Percentiles rank a stretch among this genome's conserved stretches.
These are phyloP conservation scores for Ceramica pisi DNA, from an alignment of 2,888 invertebrate genomes.

Conservation along the genomic window DNA sequence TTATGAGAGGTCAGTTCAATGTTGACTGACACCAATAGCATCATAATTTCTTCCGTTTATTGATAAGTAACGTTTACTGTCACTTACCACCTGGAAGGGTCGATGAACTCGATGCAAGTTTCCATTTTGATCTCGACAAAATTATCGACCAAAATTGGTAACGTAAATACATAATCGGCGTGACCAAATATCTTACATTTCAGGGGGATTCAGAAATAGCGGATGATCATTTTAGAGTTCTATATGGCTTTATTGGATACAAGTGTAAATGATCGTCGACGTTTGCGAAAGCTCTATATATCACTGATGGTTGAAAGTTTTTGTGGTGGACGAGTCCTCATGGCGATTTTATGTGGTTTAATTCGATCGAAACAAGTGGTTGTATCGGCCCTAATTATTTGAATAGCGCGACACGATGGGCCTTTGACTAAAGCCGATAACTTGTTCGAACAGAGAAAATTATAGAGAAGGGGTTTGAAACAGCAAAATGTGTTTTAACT, in stretches of 20 bases:
- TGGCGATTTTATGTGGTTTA: slow-evolving; percentile 87
- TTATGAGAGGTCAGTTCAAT: slow-evolving; percentile 88
- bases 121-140: slow-evolving; percentile 76
- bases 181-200: slow-evolving; percentile 70
- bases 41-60: slow-evolving; percentile 86
- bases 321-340: slow-evolving; percentile 75
- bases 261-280: slow-evolving; percentile 75
- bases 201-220: slow-evolving; percentile 66
- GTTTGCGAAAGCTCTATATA: slow-evolving; percentile 75
- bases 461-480: slow-evolving; percentile 64
- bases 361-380: slow-evolving; percentile 83
- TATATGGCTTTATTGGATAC: slow-evolving; percentile 78
- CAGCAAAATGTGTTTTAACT: slow-evolving; percentile 9
- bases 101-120: slow-evolving; percentile 79
- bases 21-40: slow-evolving; percentile 80
- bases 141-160: slow-evolving; percentile 75
- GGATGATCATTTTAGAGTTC: slow-evolving; percentile 65
- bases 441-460: slow-evolving; percentile 68
- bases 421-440: slow-evolving; percentile 87
- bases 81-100: slow-evolving; percentile 86
- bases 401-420: slow-evolving; percentile 85
- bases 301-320: slow-evolving; percentile 78
- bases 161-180: slow-evolving; percentile 76
- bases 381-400: slow-evolving; percentile 88
- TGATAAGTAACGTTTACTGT: slow-evolving; percentile 85